Evolutionary conservation across 64 coral and sea anemone genomes (phyloP).

Genomic region (Stichodactyla mertensii): DNA sequence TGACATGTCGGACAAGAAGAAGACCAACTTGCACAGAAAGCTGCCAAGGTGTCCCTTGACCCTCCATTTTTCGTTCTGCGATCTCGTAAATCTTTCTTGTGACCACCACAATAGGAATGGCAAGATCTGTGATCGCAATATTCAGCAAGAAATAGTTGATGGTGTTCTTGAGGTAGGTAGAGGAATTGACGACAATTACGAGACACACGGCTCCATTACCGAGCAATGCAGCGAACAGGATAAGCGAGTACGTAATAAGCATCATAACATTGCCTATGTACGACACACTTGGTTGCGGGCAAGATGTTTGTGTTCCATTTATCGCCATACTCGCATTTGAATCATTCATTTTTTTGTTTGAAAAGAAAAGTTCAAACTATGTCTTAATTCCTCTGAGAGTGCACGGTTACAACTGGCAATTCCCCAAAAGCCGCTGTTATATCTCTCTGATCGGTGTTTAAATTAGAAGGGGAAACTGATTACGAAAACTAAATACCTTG

Average conservation of each 20-base stretch:
- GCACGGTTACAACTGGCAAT: too few species aligned
- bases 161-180: neutral
- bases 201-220: neutral
- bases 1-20: slow-evolving; percentile 19
- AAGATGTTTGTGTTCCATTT: neutral
- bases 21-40: neutral
- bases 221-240: neutral
- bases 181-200: neutral
- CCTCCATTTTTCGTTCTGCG: neutral
- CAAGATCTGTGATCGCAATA: neutral
- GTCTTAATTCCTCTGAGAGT: too few species aligned
- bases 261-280: neutral
- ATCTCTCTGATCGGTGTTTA: too few species aligned
- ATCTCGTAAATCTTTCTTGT: slow-evolving; percentile 1
- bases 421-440: too few species aligned
- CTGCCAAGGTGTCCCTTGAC: neutral
- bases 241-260: neutral
- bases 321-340: neutral
- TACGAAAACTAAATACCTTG: too few species aligned
- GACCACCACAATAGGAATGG: neutral
- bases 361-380: too few species aligned
- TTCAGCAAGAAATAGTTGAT: slow-evolving; percentile 4
- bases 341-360: neutral
- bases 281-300: neutral
- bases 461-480: too few species aligned